phyloP scores from a whole-genome alignment of 2,113 vertebrate species.

The Columbina picui region DNA sequence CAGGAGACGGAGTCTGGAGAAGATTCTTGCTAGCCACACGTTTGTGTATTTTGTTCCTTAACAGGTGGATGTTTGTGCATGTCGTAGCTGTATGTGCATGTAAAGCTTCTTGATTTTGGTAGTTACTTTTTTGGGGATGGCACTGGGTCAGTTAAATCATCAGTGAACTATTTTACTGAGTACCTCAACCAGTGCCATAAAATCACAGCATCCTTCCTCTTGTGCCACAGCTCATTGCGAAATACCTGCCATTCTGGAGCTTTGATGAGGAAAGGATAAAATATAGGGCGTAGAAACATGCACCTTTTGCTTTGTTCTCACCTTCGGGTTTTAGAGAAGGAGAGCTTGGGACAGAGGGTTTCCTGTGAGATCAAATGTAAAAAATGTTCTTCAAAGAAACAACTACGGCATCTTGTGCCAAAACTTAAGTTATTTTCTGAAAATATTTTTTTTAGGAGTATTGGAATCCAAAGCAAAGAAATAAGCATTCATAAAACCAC shows the following conservation, averaged over 20 bases:
- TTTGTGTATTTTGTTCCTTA: slow-evolving; percentile 23
- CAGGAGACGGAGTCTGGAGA: neutral
- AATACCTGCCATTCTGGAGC: slow-evolving; percentile 43
- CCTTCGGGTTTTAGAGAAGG: slow-evolving; percentile 26
- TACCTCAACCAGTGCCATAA: slow-evolving; percentile 9
- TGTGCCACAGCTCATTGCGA: slow-evolving; percentile 45
- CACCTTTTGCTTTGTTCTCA: slow-evolving; percentile 44
- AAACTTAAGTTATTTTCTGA: slow-evolving; percentile 58
- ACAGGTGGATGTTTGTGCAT: slow-evolving; percentile 64
- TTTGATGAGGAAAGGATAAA: slow-evolving; percentile 22
- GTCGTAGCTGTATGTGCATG: slow-evolving; percentile 69
- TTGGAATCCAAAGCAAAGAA: slow-evolving; percentile 55
- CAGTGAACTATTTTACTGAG: neutral
- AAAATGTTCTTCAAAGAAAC: slow-evolving; percentile 40
- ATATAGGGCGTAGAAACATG: neutral
- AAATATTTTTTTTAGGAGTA: slow-evolving; percentile 12
- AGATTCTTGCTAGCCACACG: slow-evolving; percentile 11
- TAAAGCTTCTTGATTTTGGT: slow-evolving; percentile 53
- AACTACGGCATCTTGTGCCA: slow-evolving; percentile 6
- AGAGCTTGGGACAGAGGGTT: neutral
- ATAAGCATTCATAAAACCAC: slow-evolving; percentile 48
- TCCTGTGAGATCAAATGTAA: neutral
- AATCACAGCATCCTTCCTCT: slow-evolving; percentile 35
- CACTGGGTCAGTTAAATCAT: slow-evolving; percentile 6
- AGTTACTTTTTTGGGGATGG: neutral